Evolutionary conservation across 2,113 vertebrate genomes (phyloP), one percentile per base, ranked within the genome.

Genomic region (Arvicanthis niloticus): DNA sequence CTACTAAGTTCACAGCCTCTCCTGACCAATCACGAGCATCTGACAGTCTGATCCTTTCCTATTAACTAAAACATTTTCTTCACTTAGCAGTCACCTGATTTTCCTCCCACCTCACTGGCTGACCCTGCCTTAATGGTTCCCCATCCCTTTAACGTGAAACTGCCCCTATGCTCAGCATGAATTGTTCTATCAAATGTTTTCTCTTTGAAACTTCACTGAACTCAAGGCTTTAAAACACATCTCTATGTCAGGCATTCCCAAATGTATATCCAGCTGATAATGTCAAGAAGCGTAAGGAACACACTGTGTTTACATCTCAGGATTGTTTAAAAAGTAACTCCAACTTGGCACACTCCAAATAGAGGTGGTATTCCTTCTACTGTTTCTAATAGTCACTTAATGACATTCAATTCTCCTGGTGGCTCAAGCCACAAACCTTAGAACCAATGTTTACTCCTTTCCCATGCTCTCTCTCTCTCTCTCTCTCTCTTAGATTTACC

Each of bases 1-100:
- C 37, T 26, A 67, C 58, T 48, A 88, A 91, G 65, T 1, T 56
- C n/a, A 86, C 17, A 91, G 72, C 51, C 45, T 70, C 65, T 70
- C n/a, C 48, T 80, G 31, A 65, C 37, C 37, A 56, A 88, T 45
- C 70, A 86, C 40, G 37, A 91, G 40, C 73, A 90, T 76, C 22
- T 62, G 51, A 86, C 21, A 86, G 87, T 2, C 77, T 76, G n/a
- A 89, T 34, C 19, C n/a, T 93, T 91, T 91, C 87, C 53, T 31
- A 31, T 56, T 81, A 81, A 76, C 0, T 48, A 19, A 88, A 94
- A 21, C 51, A 76, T 62, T 24, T 96, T 92, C 86, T 88, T 90
- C 91, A 77, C 42, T 58, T 93, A 87, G 65, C 26, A 68, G 45
- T 76, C 19, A 6, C 70, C 53, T 80, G 56, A 37, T 60, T 95